Evolutionary conservation across 2,113 vertebrate species (phyloP).

Genomic region (Gasterosteus nipponicus): DNA sequence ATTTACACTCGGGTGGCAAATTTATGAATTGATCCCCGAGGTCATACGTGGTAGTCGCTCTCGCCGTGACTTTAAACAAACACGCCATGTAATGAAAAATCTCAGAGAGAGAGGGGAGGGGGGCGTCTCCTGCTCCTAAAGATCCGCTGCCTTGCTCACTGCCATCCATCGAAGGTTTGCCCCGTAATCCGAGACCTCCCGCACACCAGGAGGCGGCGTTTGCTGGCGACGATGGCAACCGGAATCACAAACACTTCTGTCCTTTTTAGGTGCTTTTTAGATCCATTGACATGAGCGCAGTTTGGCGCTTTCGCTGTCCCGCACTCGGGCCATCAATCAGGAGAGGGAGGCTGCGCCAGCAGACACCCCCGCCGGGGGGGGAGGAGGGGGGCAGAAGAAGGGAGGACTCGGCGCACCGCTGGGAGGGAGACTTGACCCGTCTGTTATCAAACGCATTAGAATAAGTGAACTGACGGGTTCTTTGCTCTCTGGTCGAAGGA

Average conservation of each 20-base stretch:
- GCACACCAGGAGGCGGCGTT: constrained; percentile 59
- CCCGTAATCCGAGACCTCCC: constrained; percentile 55
- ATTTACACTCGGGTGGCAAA: constrained; percentile 1
- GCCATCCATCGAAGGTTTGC: neutral
- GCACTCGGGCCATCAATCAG: constrained; percentile 75
- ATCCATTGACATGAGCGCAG: constrained; percentile 79
- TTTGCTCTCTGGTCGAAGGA: too few relatives aligned
- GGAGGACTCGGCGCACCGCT: constrained; percentile 26
- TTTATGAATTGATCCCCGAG: neutral
- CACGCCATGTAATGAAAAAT: constrained; percentile 15
- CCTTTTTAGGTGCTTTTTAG: too few relatives aligned
- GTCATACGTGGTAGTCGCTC: neutral
- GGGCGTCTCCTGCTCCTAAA: neutral
- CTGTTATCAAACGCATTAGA: too few relatives aligned
- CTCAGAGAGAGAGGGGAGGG: neutral
- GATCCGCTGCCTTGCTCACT: constrained; percentile 5
- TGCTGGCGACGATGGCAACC: neutral
- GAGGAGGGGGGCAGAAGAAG: constrained; percentile 21
- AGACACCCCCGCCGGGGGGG: constrained; percentile 70
- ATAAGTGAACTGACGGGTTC: too few relatives aligned
- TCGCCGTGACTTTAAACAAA: constrained; percentile 35
- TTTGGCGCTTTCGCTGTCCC: constrained; percentile 79
- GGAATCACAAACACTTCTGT: too few relatives aligned
- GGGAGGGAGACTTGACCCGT: constrained; percentile 55
- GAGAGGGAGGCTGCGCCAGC: constrained; percentile 64